Conservation (phyloP, 2,888 invertebrate species). For the Rhagium mordax region DNA sequence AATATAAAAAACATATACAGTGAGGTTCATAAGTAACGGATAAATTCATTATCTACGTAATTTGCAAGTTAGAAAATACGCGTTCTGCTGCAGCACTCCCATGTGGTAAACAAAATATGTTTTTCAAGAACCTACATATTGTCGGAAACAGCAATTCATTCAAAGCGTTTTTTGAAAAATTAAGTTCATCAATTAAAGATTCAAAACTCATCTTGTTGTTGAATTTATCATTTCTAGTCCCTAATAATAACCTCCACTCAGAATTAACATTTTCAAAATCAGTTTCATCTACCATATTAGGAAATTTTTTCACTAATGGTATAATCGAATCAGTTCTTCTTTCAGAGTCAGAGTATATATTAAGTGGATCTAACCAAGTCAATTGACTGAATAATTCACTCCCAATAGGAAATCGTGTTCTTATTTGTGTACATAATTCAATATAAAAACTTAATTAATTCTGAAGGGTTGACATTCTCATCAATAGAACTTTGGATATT, state of each 20-base stretch:
- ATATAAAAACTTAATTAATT: conserved; percentile 35
- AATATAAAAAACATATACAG: no score
- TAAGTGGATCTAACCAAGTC: conserved; percentile 26
- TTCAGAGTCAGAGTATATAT: conserved; percentile 27
- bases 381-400: conserved; percentile 15
- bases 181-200: conserved; percentile 6
- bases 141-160: conserved; percentile 8
- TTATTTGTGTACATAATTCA: conserved; percentile 32
- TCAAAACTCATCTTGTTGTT: conserved; percentile 19
- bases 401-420: conserved; percentile 31
- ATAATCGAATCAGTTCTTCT: conserved; percentile 29
- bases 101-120: conserved; percentile 32
- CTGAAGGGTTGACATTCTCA: conserved; percentile 3
- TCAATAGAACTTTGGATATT: conserved; percentile 11
- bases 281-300: conserved; percentile 23
- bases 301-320: conserved; percentile 24
- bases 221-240: background rate
- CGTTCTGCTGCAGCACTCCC: conserved; percentile 29
- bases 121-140: conserved; percentile 20
- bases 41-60: no score
- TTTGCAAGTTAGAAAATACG: conserved; percentile 12
- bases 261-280: conserved; percentile 10
- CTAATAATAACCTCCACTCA: conserved; percentile 12
- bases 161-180: conserved; percentile 21
- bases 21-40: no score